Base-by-base conservation (phyloP, 2,888 invertebrate species). In the Perithous albicinctus region DNA sequence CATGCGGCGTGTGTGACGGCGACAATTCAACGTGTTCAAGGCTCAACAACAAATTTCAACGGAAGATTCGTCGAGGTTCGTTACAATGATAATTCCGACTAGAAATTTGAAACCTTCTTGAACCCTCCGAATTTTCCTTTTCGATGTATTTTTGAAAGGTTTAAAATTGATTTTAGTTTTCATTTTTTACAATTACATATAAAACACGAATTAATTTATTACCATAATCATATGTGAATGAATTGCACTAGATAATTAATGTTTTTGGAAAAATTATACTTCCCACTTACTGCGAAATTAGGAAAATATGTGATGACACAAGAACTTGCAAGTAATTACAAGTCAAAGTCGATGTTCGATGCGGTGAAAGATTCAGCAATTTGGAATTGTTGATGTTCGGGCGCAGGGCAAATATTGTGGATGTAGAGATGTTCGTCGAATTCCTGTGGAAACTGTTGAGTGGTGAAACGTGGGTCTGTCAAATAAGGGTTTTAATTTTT, bases 1-100 rank as follows among this genome's bases (percentile, higher is more conserved):
- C 92, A 20, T 96, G 96, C 88, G 96, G 96, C 1, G 94, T 95
- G 59, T 96, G 96, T 89, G 94, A 94, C 35, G 95, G 95, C 10
- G 94, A 95, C 89, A 94, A 95, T 88, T 94, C 94, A 18, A 93
- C 94, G 59, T 96, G 96, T 89, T 93, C 94, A 48, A 93, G 93
- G 69, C 92, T 95, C 90, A 89, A 89, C 84, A 89, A 89, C 82
- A 90, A 89, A 79, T 92, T 93, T 87, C 89, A 91, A 43, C 92
- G 93, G 85, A 93, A 90, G 87, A 89, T 94, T 67, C 93, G 93
- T 84, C 91, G 93, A 92, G 93, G 94, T 94, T 87, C 83, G 78
- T 81, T 77, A 10, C n/a, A 43, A 23, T 12, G 23, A 83, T 51
- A 26, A 82, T 32, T 8, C 18, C 12, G 29, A 38, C 20, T 41